Evolutionary conservation across 1,140 invertebrate species (phyloP).

Genomic region (Conus ventricosus): DNA sequence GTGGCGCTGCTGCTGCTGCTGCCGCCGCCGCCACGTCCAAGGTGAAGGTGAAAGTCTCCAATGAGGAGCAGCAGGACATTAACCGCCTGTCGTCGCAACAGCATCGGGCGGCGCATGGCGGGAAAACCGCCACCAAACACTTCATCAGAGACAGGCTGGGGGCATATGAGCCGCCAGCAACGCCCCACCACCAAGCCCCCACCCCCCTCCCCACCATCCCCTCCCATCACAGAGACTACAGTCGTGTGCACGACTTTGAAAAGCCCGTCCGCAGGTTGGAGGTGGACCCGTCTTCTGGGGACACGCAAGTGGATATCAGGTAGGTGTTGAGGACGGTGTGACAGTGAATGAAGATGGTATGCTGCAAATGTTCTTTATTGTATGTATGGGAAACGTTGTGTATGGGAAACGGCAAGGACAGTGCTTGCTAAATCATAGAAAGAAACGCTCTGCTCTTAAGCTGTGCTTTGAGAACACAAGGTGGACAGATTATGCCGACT

Average conservation of each 20-base stretch:
- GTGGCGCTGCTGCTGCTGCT: neutral
- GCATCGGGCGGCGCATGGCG: conserved; percentile 22
- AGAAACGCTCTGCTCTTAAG: too few species aligned
- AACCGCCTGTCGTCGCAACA: conserved; percentile 47
- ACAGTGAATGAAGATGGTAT: neutral
- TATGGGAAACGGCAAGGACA: too few species aligned
- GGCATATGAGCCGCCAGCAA: conserved; percentile 13
- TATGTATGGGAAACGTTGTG: too few species aligned
- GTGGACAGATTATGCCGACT: too few species aligned
- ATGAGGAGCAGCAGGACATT: conserved; percentile 58
- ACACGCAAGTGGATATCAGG: conserved; percentile 53
- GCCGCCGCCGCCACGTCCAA: conserved; percentile 16
- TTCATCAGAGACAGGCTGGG: conserved; percentile 34
- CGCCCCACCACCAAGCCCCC: neutral
- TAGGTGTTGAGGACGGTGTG: conserved; percentile 30
- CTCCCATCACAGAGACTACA: conserved; percentile 34
- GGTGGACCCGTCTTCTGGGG: conserved; percentile 48
- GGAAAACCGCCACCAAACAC: conserved; percentile 35
- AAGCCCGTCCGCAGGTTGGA: conserved; percentile 54
- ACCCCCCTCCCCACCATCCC: neutral
- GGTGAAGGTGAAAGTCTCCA: conserved; percentile 54
- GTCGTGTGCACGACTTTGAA: conserved; percentile 47
- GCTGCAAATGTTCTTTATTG: neutral
- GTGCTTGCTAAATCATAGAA: too few species aligned
- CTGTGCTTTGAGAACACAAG: too few species aligned